A percentile compares a stretch with the other conserved stretches of the same genome.
Evolutionary conservation across 2,113 vertebrate species (phyloP).

Genomic region (Ictalurus punctatus): DNA sequence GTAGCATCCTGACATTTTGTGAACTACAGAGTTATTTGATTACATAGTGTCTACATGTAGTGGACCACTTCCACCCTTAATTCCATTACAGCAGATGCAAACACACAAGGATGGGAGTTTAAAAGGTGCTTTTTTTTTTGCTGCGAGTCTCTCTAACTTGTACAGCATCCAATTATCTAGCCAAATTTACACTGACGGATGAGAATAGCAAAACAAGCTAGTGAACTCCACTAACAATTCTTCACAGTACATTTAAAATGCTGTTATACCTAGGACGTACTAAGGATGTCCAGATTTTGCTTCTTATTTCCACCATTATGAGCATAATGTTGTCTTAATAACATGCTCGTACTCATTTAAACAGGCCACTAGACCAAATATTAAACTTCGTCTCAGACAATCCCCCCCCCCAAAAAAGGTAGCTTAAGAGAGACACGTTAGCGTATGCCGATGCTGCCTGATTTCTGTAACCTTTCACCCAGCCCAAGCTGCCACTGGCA

Average conservation of each 20-base stretch:
- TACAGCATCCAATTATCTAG: not conserved
- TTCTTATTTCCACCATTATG: not conserved
- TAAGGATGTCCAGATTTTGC: not conserved
- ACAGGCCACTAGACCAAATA: not conserved
- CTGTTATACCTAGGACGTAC: not conserved
- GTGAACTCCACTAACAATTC: not conserved
- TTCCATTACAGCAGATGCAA: slow-evolving; percentile 17
- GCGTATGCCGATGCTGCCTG: slow-evolving; percentile 33
- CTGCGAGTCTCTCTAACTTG: not conserved
- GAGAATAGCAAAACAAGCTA: not conserved
- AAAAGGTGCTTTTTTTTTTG: not conserved
- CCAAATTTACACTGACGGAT: slow-evolving; percentile 11
- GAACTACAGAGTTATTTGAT: slow-evolving; percentile 3
- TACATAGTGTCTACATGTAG: not conserved
- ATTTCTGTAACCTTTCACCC: slow-evolving; percentile 49
- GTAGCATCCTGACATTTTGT: not conserved
- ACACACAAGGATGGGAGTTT: slow-evolving; percentile 1
- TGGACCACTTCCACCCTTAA: slow-evolving; percentile 14
- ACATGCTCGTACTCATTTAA: slow-evolving; percentile 1
- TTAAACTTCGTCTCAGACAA: slow-evolving; percentile 3
- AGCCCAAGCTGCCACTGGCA: slow-evolving; percentile 43
- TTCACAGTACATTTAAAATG: not conserved
- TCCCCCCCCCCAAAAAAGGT: not conserved
- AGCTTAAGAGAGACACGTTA: slow-evolving; percentile 2
- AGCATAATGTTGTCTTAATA: not conserved